These are phyloP conservation scores for Nomada lathburiana DNA, from an alignment of 2,888 invertebrate genomes.

Conservation along the genomic window DNA sequence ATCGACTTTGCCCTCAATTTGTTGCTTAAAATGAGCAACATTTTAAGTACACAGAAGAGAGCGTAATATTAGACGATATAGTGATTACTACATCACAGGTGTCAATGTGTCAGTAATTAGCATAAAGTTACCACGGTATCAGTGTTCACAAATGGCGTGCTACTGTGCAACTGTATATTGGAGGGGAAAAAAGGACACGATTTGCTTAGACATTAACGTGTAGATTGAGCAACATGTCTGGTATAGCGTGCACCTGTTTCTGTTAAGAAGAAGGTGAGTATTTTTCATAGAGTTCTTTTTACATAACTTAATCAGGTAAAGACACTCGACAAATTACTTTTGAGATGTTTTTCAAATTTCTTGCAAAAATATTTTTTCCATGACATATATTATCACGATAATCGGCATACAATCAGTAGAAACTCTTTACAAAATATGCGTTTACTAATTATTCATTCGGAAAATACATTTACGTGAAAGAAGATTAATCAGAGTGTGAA, in stretches of 20 bases:
- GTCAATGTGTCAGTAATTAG: constrained; percentile 16
- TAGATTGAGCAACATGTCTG: constrained; percentile 9
- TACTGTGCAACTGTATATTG: not conserved
- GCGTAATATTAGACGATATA: not conserved
- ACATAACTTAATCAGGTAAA: not conserved
- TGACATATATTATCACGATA: too few relatives aligned
- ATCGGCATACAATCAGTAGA: too few relatives aligned
- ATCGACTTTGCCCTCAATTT: not conserved
- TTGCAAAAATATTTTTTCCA: too few relatives aligned
- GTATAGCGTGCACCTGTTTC: not conserved
- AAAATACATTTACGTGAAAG: too few relatives aligned
- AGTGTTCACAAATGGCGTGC: not conserved
- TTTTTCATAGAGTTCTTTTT: not conserved
- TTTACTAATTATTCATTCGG: too few relatives aligned
- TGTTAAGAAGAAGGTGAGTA: not conserved
- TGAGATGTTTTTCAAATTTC: not conserved
- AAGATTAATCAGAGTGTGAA: too few relatives aligned
- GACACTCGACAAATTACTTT: not conserved
- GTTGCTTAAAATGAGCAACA: not conserved
- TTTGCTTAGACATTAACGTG: constrained; percentile 26
- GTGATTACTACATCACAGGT: constrained; percentile 9
- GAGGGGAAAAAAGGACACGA: not conserved
- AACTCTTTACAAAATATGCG: too few relatives aligned
- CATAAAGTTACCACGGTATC: constrained; percentile 10
- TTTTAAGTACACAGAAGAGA: not conserved